These are phyloP conservation scores for Xiphophorus birchmanni DNA, from an alignment of 2,797 vertebrate species.

Conservation along the genomic window DNA sequence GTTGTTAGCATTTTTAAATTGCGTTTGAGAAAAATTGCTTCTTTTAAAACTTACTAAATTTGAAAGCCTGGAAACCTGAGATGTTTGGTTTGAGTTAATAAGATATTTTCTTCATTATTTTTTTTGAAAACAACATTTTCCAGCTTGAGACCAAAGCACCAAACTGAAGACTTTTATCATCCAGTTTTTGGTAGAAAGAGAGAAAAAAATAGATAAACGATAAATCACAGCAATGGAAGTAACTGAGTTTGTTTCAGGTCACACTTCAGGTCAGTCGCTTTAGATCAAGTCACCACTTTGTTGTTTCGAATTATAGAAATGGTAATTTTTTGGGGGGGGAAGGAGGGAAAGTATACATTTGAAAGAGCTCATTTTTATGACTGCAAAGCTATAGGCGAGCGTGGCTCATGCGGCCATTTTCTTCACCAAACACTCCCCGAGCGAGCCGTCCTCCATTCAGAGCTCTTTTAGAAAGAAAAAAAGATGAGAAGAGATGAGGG, in stretches of 20 bases:
- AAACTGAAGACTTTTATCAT: too few relatives aligned
- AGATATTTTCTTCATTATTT: too few relatives aligned
- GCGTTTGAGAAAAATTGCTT: too few relatives aligned
- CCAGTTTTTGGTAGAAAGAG: too few relatives aligned
- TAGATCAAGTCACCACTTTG: slow-evolving; percentile 69
- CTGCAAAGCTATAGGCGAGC: slow-evolving; percentile 73
- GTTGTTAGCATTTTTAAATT: too few relatives aligned
- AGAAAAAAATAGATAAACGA: too few relatives aligned
- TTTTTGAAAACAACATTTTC: too few relatives aligned
- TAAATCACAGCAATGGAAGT: too few relatives aligned
- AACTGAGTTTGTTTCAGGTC: background rate
- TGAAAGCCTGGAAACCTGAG: too few relatives aligned
- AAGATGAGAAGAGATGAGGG: slow-evolving; percentile 61
- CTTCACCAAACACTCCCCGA: slow-evolving; percentile 63
- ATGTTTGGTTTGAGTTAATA: too few relatives aligned
- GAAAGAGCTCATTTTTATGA: slow-evolving; percentile 81
- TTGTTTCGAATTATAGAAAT: slow-evolving; percentile 75
- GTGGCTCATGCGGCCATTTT: slow-evolving; percentile 64
- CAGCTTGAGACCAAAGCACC: too few relatives aligned
- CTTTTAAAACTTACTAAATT: too few relatives aligned
- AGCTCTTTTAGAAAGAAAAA: slow-evolving; percentile 64
- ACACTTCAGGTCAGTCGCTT: slow-evolving; percentile 59
- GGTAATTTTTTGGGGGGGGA: slow-evolving; percentile 52
- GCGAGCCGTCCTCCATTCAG: slow-evolving; percentile 59
- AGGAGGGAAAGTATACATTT: slow-evolving; percentile 78